Conservation (phyloP, 2,797 vertebrate species). For the Gastrophryne carolinensis region DNA sequence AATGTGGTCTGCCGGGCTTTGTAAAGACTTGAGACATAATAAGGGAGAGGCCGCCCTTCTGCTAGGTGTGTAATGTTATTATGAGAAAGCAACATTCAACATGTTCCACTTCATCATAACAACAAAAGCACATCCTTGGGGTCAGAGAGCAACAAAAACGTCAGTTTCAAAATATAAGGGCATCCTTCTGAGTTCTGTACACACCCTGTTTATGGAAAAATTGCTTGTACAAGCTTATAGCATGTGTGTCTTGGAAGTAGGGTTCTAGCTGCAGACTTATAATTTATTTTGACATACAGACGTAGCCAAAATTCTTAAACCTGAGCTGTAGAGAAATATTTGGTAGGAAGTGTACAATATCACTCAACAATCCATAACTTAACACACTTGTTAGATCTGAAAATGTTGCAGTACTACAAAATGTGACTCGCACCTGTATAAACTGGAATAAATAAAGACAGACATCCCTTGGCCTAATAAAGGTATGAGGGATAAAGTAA, state of each 20-base stretch:
- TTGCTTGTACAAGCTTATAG: not conserved
- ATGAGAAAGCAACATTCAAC: not conserved
- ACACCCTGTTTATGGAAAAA: not conserved
- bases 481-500: too few species aligned
- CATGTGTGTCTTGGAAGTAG: not conserved
- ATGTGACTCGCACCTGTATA: too few species aligned
- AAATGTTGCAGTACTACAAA: not conserved
- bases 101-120: not conserved
- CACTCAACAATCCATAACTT: not conserved
- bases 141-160: conserved; percentile 8
- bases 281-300: not conserved
- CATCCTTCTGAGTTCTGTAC: not conserved
- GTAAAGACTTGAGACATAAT: conserved; percentile 28
- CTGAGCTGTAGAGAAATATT: not conserved
- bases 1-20: conserved; percentile 47
- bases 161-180: not conserved
- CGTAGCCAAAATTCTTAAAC: not conserved
- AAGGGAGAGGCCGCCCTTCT: conserved; percentile 41
- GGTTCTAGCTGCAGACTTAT: not conserved
- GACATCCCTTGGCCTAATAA: too few species aligned
- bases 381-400: not conserved
- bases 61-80: conserved; percentile 28
- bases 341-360: not conserved
- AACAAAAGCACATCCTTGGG: not conserved
- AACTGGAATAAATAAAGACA: too few species aligned